Conservation (phyloP, 2,888 invertebrate genomes). For the Coleophora deauratella region DNA sequence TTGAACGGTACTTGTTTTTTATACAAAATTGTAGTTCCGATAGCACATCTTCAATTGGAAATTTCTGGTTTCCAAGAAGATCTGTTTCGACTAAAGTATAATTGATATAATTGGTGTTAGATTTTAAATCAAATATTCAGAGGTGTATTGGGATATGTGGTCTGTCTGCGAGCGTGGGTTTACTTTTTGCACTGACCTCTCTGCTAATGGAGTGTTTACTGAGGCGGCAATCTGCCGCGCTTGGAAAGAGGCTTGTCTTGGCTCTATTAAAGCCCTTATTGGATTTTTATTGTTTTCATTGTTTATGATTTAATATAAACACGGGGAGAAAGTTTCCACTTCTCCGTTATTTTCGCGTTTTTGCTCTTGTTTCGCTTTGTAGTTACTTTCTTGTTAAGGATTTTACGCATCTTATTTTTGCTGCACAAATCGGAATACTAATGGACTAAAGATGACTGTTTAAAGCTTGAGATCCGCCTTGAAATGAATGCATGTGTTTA, state of each 20-base stretch:
- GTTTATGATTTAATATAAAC: constrained; percentile 1
- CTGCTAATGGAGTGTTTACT: constrained; percentile 20
- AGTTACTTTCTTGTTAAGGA: constrained; percentile 24
- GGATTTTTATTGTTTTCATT: constrained; percentile 7
- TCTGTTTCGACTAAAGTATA: constrained; percentile 35
- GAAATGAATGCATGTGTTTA: too few relatives aligned
- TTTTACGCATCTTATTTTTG: constrained; percentile 20
- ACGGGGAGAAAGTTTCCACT: constrained; percentile 29
- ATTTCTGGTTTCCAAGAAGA: constrained; percentile 24
- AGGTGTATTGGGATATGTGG: constrained; percentile 68
- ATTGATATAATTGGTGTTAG: constrained; percentile 55
- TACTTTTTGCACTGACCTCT: constrained; percentile 30
- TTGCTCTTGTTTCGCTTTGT: constrained; percentile 20
- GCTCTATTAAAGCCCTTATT: constrained; percentile 4
- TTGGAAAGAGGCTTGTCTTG: constrained; percentile 19
- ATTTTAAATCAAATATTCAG: constrained; percentile 36
- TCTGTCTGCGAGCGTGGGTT: constrained; percentile 46
- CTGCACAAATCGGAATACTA: not conserved
- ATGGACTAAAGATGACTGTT: not conserved
- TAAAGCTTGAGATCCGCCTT: too few relatives aligned
- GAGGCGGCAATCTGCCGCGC: constrained; percentile 13
- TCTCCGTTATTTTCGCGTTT: constrained; percentile 25
- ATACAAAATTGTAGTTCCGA: constrained; percentile 16
- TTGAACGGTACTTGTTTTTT: constrained; percentile 29
- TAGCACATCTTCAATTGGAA: constrained; percentile 31